phyloP scores from a whole-genome alignment of 2,888 invertebrate species.

The Neoitamus cyanurus region DNA sequence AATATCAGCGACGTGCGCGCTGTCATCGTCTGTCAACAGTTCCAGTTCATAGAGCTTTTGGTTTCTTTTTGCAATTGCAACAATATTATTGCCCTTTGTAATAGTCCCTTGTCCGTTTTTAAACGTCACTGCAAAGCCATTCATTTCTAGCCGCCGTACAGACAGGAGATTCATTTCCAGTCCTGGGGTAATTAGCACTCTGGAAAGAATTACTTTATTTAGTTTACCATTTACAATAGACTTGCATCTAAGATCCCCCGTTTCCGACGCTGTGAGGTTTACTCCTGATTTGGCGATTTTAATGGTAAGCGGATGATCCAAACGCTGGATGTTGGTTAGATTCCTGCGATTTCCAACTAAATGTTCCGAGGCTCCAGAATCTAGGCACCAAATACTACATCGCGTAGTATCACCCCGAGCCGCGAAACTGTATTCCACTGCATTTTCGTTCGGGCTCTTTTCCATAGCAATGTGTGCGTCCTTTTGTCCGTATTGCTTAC shows the following conservation, averaged over 20 bases:
- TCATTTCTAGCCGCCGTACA: not conserved
- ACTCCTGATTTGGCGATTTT: not conserved
- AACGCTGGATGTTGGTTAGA: slow-evolving; percentile 46
- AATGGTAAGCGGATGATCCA: slow-evolving; percentile 1
- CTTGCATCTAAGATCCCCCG: not conserved
- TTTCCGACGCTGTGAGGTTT: not conserved
- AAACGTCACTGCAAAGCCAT: not conserved
- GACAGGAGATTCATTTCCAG: not conserved
- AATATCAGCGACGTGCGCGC: not conserved
- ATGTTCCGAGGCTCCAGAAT: slow-evolving; percentile 56
- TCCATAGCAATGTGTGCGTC: not conserved
- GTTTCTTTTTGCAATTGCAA: not conserved
- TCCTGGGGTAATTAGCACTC: not conserved
- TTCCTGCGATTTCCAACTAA: slow-evolving; percentile 41
- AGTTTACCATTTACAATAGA: not conserved
- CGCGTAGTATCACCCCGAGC: not conserved
- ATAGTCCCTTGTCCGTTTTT: slow-evolving; percentile 2
- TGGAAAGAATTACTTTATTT: not conserved
- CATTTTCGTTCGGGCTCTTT: not conserved
- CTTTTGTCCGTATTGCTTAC: not conserved
- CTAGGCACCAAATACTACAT: slow-evolving; percentile 52
- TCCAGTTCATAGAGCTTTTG: not conserved
- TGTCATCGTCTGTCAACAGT: not conserved
- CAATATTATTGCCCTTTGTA: not conserved
- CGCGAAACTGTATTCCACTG: not conserved